These are phyloP conservation scores for Pangasianodon gigas DNA, from an alignment of 2,113 vertebrate genomes.

Conservation along the genomic window DNA sequence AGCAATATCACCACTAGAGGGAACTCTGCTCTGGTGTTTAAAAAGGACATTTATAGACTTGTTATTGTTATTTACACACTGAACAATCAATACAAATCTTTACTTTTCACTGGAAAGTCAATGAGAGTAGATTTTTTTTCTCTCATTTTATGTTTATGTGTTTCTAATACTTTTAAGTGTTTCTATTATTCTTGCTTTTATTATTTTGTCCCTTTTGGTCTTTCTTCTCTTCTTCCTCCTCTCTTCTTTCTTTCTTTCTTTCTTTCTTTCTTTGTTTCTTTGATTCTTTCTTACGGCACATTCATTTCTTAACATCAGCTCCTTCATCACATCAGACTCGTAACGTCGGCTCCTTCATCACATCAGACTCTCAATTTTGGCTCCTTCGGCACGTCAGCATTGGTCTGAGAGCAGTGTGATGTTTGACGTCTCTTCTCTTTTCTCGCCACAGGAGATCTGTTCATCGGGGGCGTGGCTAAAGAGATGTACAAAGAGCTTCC, in stretches of 20 bases:
- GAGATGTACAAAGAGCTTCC: slow-evolving; percentile 95
- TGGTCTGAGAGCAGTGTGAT: background rate
- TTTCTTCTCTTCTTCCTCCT: background rate
- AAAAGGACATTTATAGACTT: background rate
- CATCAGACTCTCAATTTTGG: too few relatives aligned
- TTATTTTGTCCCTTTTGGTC: background rate
- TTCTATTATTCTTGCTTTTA: background rate
- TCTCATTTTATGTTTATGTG: background rate
- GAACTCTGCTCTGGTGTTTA: background rate
- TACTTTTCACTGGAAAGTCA: background rate
- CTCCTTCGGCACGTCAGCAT: too few relatives aligned
- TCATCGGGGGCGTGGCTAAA: slow-evolving; percentile 94
- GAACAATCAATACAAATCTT: background rate
- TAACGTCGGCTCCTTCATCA: too few relatives aligned
- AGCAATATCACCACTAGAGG: background rate
- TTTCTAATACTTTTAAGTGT: background rate
- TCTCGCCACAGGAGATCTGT: slow-evolving; percentile 84
- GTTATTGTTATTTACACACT: background rate
- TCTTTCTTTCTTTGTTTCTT: background rate
- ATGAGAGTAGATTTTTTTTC: background rate
- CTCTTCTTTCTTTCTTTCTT: too few relatives aligned
- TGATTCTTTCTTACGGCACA: background rate
- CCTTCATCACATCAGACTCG: too few relatives aligned
- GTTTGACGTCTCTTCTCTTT: background rate
- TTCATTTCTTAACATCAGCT: background rate